phyloP scores from a whole-genome alignment of 2,113 vertebrate species.

The Stegostoma tigrinum region DNA sequence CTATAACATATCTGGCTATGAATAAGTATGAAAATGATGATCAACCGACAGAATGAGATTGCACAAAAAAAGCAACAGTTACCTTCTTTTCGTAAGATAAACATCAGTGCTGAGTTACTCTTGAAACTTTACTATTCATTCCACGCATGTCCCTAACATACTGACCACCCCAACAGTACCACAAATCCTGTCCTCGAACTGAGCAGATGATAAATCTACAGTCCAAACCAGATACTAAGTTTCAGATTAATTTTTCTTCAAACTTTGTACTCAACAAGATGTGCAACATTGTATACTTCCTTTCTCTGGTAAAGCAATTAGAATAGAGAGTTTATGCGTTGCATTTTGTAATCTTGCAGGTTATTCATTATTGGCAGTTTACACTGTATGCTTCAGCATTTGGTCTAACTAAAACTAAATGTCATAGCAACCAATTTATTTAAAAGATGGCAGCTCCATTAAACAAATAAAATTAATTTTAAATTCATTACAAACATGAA shows the following conservation, averaged over 20 bases:
- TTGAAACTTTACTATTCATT: background rate
- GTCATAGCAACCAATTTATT: background rate
- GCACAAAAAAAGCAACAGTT: background rate
- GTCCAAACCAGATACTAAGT: background rate
- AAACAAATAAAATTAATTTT: background rate
- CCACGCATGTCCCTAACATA: background rate
- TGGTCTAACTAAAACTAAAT: background rate
- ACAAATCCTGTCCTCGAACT: no score
- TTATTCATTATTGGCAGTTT: background rate
- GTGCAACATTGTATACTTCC: background rate
- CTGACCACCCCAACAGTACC: background rate
- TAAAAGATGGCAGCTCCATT: background rate
- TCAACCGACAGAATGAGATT: background rate
- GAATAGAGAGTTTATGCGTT: background rate
- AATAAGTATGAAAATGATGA: background rate
- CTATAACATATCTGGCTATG: background rate
- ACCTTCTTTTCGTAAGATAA: background rate
- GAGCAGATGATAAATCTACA: background rate
- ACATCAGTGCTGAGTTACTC: no score
- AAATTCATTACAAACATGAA: background rate
- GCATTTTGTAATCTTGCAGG: background rate
- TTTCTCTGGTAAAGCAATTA: background rate
- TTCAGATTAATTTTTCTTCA: background rate
- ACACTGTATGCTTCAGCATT: background rate
- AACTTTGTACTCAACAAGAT: background rate